Evolutionary conservation across 2,113 vertebrate genomes (phyloP).

Genomic region (Ahaetulla prasina): DNA sequence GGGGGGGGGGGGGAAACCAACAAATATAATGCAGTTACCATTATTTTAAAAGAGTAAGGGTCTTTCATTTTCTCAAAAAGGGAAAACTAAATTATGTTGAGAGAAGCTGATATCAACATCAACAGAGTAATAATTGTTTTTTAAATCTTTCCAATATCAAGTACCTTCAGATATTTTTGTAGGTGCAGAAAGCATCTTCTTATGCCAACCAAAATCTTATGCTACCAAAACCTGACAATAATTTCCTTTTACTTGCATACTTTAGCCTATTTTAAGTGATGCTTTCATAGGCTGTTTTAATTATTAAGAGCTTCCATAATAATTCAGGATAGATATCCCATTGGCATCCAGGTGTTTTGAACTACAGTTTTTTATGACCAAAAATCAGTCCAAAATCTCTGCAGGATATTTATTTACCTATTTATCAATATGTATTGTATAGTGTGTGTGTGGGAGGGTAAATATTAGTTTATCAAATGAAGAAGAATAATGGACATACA

Average conservation of each 20-base stretch:
- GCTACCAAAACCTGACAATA: neutral
- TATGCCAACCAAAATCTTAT: neutral
- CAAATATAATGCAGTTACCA: neutral
- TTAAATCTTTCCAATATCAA: neutral
- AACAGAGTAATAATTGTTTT: neutral
- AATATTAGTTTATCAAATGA: neutral
- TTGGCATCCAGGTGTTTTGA: neutral
- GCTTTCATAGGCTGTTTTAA: neutral
- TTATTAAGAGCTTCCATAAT: neutral
- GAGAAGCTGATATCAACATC: neutral
- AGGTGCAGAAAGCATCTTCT: neutral
- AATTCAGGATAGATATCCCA: neutral
- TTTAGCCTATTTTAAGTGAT: neutral
- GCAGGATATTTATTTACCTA: neutral
- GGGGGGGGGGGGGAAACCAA: neutral
- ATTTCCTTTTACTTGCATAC: neutral
- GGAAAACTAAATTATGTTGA: neutral
- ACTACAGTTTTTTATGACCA: neutral
- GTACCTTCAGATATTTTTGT: neutral
- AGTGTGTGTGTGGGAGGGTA: neutral
- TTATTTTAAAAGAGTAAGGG: slow-evolving; percentile 11
- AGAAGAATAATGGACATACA: neutral
- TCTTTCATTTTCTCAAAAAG: slow-evolving; percentile 14
- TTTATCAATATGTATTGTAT: neutral
- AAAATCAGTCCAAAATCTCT: neutral